phyloP scores from a whole-genome alignment of 2,113 vertebrate genomes.

The Caretta caretta region DNA sequence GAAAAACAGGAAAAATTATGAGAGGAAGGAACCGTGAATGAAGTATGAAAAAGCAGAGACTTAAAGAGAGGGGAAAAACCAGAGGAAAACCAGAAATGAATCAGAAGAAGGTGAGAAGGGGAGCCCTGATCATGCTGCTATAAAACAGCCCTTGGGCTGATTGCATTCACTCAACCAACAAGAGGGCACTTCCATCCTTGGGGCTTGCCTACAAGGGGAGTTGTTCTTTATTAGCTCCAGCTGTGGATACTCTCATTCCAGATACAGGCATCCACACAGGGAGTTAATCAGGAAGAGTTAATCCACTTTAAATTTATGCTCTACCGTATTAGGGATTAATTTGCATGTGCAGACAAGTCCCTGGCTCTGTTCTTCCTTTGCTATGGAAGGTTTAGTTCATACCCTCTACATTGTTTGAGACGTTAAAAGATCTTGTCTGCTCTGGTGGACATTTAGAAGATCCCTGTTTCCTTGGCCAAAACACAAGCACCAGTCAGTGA shows the following conservation, averaged over 20 bases:
- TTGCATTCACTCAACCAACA: no score
- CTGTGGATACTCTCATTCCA: not conserved
- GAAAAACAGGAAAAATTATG: slow-evolving; percentile 75
- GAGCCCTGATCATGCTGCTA: not conserved
- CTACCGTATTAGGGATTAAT: not conserved
- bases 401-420: not conserved
- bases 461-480: not conserved
- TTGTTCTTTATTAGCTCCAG: not conserved
- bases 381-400: not conserved
- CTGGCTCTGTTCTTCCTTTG: not conserved
- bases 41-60: slow-evolving; percentile 57
- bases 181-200: not conserved
- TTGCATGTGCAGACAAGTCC: not conserved
- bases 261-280: not conserved
- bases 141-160: no score
- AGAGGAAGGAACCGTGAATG: slow-evolving; percentile 57
- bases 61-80: not conserved
- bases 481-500: not conserved
- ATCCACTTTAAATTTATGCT: not conserved
- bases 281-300: not conserved
- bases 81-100: not conserved
- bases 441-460: not conserved
- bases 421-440: not conserved
- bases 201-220: not conserved
- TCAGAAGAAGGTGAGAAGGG: not conserved